Evolutionary conservation across 2,888 invertebrate genomes (phyloP).

Genomic region (Fragum fragum): DNA sequence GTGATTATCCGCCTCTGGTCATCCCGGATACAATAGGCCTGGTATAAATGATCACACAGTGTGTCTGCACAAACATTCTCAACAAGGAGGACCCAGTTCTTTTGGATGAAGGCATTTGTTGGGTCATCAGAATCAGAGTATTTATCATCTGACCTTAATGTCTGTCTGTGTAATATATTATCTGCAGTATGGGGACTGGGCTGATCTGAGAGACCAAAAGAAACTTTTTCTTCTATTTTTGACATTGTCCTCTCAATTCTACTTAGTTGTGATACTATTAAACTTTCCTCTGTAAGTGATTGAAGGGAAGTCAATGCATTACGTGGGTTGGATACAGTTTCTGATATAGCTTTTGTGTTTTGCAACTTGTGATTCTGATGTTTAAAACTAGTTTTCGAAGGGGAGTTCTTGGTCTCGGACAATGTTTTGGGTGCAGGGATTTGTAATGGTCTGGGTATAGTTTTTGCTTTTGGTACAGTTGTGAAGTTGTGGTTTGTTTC

Average conservation of each 20-base stretch:
- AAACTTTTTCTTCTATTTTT: not conserved
- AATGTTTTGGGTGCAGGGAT: not conserved
- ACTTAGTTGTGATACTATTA: not conserved
- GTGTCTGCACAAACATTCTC: conserved; percentile 11
- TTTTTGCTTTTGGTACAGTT: not conserved
- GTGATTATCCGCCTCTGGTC: not conserved
- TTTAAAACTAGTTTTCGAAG: not conserved
- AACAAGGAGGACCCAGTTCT: conserved; percentile 5
- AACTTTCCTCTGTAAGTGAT: not conserved
- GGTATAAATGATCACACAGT: conserved; percentile 16
- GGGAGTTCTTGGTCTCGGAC: not conserved
- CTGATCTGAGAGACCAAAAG: not conserved
- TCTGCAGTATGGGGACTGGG: not conserved
- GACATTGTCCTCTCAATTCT: not conserved
- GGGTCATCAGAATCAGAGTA: not conserved
- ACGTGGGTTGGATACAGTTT: not conserved
- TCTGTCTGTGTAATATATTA: too few relatives aligned
- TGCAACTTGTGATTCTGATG: not conserved
- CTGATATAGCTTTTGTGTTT: not conserved
- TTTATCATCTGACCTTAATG: too few relatives aligned
- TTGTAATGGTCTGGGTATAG: conserved; percentile 11
- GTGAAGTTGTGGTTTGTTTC: not conserved
- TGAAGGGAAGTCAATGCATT: not conserved
- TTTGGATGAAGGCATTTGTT: not conserved
- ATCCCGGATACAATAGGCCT: not conserved